Percentiles rank a stretch among this genome's conserved stretches.
Conservation (phyloP, 2,888 invertebrate species). For the Cybosia mesomella region DNA sequence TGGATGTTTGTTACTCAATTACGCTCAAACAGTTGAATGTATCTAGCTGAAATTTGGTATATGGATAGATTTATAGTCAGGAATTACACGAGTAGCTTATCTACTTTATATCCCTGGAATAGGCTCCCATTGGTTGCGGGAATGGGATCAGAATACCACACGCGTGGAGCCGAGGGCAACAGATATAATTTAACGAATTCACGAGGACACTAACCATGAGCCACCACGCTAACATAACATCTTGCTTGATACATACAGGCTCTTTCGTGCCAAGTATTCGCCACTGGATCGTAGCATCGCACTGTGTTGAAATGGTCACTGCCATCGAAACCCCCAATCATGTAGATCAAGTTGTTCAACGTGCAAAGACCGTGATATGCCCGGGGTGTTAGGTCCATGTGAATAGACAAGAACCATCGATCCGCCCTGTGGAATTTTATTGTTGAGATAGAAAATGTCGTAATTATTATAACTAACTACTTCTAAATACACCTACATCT, state of each 20-base stretch:
- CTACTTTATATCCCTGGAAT: neutral
- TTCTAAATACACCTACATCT: neutral
- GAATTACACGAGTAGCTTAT: neutral
- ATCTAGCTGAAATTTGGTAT: neutral
- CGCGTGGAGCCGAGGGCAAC: no score
- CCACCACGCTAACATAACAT: constrained; percentile 93
- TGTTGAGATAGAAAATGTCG: neutral
- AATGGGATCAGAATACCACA: neutral
- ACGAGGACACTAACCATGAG: constrained; percentile 80
- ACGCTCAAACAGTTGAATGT: neutral
- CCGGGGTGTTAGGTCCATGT: constrained; percentile 89
- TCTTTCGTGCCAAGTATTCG: constrained; percentile 91
- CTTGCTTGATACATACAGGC: constrained; percentile 93
- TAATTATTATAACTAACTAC: neutral
- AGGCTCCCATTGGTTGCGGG: neutral
- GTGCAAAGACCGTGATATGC: constrained; percentile 94
- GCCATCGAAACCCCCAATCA: constrained; percentile 95
- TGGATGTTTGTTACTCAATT: neutral
- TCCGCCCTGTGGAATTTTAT: constrained; percentile 87
- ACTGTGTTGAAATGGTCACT: constrained; percentile 92
- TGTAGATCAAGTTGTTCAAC: constrained; percentile 90
- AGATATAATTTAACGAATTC: neutral
- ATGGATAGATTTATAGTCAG: neutral
- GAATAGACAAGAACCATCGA: constrained; percentile 91
- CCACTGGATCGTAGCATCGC: constrained; percentile 92